Evolutionary conservation across 2,113 vertebrate genomes (phyloP).

Genomic region (Manacus vitellinus): DNA sequence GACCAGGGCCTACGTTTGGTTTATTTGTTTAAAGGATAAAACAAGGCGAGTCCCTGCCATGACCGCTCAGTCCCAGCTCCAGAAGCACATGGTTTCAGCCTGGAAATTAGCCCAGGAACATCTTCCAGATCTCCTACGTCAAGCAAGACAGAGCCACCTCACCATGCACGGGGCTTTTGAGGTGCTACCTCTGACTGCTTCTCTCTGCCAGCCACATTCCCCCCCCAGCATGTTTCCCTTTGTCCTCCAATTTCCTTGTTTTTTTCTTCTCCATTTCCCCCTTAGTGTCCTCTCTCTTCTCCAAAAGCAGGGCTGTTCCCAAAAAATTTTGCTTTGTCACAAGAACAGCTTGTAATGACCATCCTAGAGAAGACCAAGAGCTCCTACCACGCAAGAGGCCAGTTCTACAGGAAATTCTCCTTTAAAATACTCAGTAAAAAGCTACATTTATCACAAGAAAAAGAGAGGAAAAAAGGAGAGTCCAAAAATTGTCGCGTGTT

Average conservation of each 20-base stretch:
- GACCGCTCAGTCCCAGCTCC: fast-evolving
- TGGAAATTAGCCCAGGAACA: not conserved
- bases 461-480: not conserved
- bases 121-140: not conserved
- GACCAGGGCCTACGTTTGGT: not conserved
- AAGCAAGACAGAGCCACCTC: not conserved
- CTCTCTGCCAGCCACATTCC: not conserved
- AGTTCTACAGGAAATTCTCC: not conserved
- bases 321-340: not conserved
- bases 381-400: not conserved
- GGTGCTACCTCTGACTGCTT: not conserved
- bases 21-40: not conserved
- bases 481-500: not conserved
- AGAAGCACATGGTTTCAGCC: not conserved
- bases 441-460: not conserved
- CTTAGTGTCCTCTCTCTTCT: no score
- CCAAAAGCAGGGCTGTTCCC: not conserved
- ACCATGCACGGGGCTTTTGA: fast-evolving
- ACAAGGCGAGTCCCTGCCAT: not conserved
- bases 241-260: not conserved
- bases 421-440: not conserved
- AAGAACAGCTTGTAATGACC: not conserved
- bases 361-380: not conserved
- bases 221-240: fast-evolving
- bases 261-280: not conserved